Base-by-base conservation (phyloP, 2,888 invertebrate genomes). In the Bursaphelenchus okinawaensis region DNA sequence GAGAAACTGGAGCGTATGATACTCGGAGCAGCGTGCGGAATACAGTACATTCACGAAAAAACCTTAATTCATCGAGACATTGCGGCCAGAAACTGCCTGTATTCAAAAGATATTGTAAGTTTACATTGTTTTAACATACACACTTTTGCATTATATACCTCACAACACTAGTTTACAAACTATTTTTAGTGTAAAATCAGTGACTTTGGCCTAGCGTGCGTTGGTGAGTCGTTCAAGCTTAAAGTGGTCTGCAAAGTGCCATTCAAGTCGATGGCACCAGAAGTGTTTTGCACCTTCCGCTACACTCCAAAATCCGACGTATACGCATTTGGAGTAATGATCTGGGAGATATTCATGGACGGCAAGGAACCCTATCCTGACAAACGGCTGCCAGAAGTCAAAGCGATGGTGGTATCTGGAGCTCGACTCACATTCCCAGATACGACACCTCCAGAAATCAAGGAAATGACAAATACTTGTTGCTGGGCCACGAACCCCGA, bases 201-300 rank as follows among this genome's bases (percentile, higher is more conserved):
- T 6, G 71, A 72, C 52, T 72, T 72, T 22, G 71, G 72, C 16
- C 52, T 75, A 55, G 68, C 71, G 1, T 61, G 72, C 16, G 73
- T 71, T 27, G 75, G 75, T 9, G 59, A 55, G 1, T 29, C 52
- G 22, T 75, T 73, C 66, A 62, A 67, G 40, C 70, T 74, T 69
- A 72, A 68, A 9, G 51, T 65, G 64, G 61, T 66, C 9, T 67
- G 69, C 27, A 40, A 52, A 20, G 50, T 68, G 26, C 68, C 68
- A 8, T 61, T 63, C 40, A 68, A 68, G 52, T 67, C 64, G 67
- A 55, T 68, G 28, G 61, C 66, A 0, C 68, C 68, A 9, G 68
- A 68, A 28, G 64, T 63, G 7, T 50, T 68, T 7, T 55, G 40
- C 12, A 57, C 66, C 7, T 63, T 54, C 27, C 55, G 55, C 54